A percentile compares a stretch with the other conserved stretches of the same genome.
These are phyloP conservation scores for Platycnemis pennipes DNA, from an alignment of 2,888 invertebrate genomes.

Conservation along the genomic window DNA sequence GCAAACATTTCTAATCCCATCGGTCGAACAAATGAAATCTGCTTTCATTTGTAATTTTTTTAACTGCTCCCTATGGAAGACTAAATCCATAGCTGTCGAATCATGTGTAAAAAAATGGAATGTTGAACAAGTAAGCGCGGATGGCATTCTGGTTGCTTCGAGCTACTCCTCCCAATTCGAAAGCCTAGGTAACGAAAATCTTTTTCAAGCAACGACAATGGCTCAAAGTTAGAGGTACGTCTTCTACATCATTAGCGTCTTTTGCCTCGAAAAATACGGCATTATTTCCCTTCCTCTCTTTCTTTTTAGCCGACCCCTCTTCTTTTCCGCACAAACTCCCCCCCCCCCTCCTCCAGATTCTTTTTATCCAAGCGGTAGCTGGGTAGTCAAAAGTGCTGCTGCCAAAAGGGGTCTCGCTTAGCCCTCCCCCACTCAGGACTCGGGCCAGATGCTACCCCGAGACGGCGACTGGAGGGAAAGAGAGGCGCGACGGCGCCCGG, in stretches of 20 bases:
- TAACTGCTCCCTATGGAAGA: too few relatives aligned
- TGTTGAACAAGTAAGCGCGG: too few relatives aligned
- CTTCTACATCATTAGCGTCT: neutral
- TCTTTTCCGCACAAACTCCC: neutral
- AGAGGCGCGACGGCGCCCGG: conserved; percentile 8
- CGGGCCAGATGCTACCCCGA: conserved; percentile 14
- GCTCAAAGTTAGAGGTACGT: neutral
- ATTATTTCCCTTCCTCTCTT: neutral
- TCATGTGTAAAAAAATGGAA: too few relatives aligned
- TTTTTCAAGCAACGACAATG: neutral
- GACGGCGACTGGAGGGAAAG: conserved; percentile 18
- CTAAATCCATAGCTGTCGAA: too few relatives aligned
- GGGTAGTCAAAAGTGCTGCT: conserved; percentile 3
- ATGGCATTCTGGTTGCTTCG: neutral
- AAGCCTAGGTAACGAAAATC: neutral
- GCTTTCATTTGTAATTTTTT: too few relatives aligned
- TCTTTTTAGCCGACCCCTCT: neutral
- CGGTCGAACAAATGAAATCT: too few relatives aligned
- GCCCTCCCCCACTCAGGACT: neutral
- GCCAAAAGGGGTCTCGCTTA: neutral
- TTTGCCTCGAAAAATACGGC: neutral
- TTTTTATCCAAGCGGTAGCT: neutral
- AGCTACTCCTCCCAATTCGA: neutral
- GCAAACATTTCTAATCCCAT: too few relatives aligned
- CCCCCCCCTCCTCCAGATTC: neutral